Evolutionary conservation across 2,888 invertebrate species (phyloP).

Genomic region (Nephrotoma guestfalica): DNA sequence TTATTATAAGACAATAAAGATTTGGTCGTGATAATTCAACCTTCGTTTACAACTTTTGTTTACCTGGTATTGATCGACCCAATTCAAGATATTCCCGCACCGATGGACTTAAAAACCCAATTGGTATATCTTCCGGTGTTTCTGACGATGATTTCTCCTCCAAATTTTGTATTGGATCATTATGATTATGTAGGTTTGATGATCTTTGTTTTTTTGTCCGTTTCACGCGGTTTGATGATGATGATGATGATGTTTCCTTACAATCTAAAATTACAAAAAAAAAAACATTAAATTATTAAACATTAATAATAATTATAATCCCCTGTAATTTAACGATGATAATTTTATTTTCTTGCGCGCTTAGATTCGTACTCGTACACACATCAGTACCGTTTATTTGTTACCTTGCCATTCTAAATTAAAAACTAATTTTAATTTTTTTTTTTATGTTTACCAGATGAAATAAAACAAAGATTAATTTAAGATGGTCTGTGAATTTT

Average conservation of each 20-base stretch:
- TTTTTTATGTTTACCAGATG: not conserved
- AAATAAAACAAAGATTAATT: not conserved
- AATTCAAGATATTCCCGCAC: constrained; percentile 75
- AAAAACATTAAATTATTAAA: not conserved
- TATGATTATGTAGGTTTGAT: constrained; percentile 32
- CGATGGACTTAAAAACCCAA: constrained; percentile 68
- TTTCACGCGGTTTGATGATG: constrained; percentile 38
- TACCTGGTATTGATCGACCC: constrained; percentile 81
- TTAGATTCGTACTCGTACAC: not conserved
- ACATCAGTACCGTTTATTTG: not conserved
- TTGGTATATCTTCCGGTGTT: constrained; percentile 46
- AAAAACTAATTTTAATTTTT: not conserved
- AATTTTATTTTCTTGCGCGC: not conserved
- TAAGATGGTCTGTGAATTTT: not conserved
- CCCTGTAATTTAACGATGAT: not conserved
- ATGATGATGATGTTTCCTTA: constrained; percentile 42
- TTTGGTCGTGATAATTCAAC: no score
- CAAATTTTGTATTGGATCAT: constrained; percentile 34
- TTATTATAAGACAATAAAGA: no score
- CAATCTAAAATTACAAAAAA: constrained; percentile 34
- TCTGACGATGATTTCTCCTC: constrained; percentile 29
- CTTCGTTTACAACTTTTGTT: constrained; percentile 18
- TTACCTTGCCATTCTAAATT: not conserved
- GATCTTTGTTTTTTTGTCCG: constrained; percentile 48
- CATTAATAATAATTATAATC: not conserved